Base-by-base conservation (phyloP, 2,888 invertebrate genomes). In the Conus canariensis region DNA sequence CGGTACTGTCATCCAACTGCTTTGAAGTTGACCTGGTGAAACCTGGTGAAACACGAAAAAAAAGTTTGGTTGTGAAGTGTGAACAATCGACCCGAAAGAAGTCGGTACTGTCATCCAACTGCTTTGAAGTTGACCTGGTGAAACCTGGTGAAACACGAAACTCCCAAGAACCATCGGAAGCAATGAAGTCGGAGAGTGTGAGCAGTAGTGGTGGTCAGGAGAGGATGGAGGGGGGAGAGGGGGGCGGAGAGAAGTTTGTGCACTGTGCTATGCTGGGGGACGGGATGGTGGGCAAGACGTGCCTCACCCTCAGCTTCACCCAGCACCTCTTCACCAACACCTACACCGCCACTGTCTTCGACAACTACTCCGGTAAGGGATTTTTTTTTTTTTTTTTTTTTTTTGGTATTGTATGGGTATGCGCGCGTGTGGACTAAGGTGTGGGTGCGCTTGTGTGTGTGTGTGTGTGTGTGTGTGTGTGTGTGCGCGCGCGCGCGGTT, bases 271-370 rank as follows among this genome's bases (percentile, higher is more conserved):
- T 94, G 25, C 92, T 94, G n/a, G 94, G 94, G 0, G 94, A 94
- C 82, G 94, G 94, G 16, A 94, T 94, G 94, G 94, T 94, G 9
- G 94, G 94, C 12, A 94, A 94, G 89, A 93, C 94, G 25, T 93
- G 94, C 64, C 85, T 94, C 60, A 93, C 94, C 16, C 92, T 93
- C 45, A 92, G 92, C 80, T 94, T 94, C 91, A 90, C 93, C 22
- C 91, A 93, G 59, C 92, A 93, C 25, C 77, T 88, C 10, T 92
- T 91, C 82, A 90, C 88, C 45, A 90, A 92, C 30, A 85, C 88
- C 45, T 92, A 92, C 85, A 91, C 90, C 12, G 94, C 94, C 10
- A 94, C 94, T 56, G 94, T 94, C 58, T 94, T 94, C 87, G 94
- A 94, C 80, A 94, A 93, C 89, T 94, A 94, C 88, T 93, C 93